Conservation (phyloP, 1,140 invertebrate species). For the Hylaeus volcanicus region DNA sequence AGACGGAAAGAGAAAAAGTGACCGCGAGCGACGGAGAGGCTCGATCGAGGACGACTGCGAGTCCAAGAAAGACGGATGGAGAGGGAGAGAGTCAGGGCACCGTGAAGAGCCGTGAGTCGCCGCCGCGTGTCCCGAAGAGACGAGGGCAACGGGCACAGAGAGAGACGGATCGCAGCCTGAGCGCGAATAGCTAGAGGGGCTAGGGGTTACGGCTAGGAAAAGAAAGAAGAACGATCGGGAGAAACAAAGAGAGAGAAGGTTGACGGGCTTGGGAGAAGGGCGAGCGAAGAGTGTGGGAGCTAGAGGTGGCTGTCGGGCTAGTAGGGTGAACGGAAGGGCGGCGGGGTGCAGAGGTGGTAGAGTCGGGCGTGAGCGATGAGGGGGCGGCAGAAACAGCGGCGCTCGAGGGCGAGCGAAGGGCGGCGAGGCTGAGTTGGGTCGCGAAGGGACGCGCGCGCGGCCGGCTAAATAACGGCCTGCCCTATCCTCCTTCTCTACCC, state of each 20-base stretch:
- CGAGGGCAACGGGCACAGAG: conserved; percentile 35
- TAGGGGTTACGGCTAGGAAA: not conserved
- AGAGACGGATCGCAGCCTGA: not conserved
- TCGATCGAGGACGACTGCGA: conserved; percentile 8
- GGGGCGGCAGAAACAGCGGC: conserved; percentile 59
- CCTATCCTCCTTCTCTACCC: conserved; percentile 69
- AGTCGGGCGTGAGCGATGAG: conserved; percentile 59
- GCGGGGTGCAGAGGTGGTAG: conserved; percentile 30
- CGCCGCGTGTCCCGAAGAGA: conserved; percentile 47
- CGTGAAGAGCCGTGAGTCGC: conserved; percentile 36
- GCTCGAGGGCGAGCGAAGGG: conserved; percentile 63
- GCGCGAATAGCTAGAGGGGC: conserved; percentile 31
- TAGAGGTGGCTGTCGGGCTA: conserved; percentile 45
- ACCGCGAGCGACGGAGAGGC: conserved; percentile 16
- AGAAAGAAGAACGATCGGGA: conserved; percentile 23
- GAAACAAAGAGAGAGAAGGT: conserved; percentile 33
- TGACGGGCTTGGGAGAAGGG: conserved; percentile 23
- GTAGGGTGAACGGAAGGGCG: conserved; percentile 35
- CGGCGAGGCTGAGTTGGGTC: conserved; percentile 66
- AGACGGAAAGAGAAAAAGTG: conserved; percentile 28
- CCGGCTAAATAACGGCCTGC: conserved; percentile 77
- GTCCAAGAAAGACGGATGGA: not conserved
- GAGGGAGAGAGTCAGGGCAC: conserved; percentile 21
- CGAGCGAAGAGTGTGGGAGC: conserved; percentile 38
- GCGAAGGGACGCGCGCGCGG: conserved; percentile 68